phyloP scores from a whole-genome alignment of 2,113 vertebrate genomes.

The Pyrgilauda ruficollis region DNA sequence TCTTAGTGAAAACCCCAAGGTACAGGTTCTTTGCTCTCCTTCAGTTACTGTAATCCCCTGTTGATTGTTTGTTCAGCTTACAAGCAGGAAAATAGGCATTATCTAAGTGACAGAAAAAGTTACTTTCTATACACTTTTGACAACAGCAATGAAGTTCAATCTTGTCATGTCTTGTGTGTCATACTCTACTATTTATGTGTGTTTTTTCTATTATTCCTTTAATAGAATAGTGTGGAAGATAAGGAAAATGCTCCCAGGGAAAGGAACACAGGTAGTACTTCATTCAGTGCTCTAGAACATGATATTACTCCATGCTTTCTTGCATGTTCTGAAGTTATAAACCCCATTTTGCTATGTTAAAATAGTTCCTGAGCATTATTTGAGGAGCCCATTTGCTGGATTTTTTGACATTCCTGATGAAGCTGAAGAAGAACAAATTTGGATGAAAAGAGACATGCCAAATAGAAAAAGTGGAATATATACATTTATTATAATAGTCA shows the following conservation, averaged over 20 bases:
- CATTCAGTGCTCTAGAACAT: not conserved
- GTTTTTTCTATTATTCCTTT: not conserved
- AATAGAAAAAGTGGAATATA: not conserved
- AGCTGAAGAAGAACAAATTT: not conserved
- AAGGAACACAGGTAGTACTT: not conserved
- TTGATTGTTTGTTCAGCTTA: not conserved
- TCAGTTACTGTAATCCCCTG: not conserved
- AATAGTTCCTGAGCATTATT: not conserved
- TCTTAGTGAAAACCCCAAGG: not conserved
- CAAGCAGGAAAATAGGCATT: not conserved
- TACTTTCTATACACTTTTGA: not conserved
- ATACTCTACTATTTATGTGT: not conserved
- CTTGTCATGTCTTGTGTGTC: not conserved
- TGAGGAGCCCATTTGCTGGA: not conserved
- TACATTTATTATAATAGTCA: rapidly evolving
- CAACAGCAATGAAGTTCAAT: not conserved
- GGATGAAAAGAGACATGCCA: not conserved
- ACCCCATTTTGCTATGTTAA: not conserved
- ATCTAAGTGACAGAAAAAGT: not conserved
- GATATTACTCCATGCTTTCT: not conserved
- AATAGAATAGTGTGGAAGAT: not conserved
- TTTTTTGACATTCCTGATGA: not conserved
- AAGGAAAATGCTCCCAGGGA: not conserved
- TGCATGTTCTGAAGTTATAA: not conserved
- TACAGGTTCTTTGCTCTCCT: not conserved